Evolutionary conservation across 1,140 invertebrate genomes (phyloP).

Genomic region (Zaprionus lachaisei): DNA sequence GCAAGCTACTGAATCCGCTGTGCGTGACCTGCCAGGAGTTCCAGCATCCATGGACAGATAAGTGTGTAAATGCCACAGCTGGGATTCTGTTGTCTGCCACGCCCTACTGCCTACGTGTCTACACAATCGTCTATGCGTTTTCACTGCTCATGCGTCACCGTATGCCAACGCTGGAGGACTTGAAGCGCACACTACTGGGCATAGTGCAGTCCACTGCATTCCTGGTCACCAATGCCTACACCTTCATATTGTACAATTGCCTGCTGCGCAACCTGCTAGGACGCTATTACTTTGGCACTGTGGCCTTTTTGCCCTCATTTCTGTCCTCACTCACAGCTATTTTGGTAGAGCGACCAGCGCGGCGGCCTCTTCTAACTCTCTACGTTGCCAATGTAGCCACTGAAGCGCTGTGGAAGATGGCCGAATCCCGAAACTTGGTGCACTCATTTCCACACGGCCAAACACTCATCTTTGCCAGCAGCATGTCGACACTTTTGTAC

Average conservation of each 20-base stretch:
- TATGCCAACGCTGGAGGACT: slow-evolving; percentile 87
- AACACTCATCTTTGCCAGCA: slow-evolving; percentile 87
- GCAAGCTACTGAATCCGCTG: slow-evolving; percentile 86
- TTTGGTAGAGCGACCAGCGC: slow-evolving; percentile 90
- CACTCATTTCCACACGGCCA: slow-evolving; percentile 88
- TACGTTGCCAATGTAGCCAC: slow-evolving; percentile 94
- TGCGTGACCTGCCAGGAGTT: slow-evolving; percentile 88
- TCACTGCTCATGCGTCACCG: slow-evolving; percentile 89
- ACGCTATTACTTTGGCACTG: slow-evolving; percentile 88
- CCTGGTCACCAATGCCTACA: slow-evolving; percentile 90
- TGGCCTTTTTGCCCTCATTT: slow-evolving; percentile 90
- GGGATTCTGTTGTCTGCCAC: slow-evolving; percentile 88
- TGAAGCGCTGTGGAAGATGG: slow-evolving; percentile 91
- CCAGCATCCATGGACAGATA: slow-evolving; percentile 92
- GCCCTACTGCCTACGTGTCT: slow-evolving; percentile 90
- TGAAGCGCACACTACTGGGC: slow-evolving; percentile 88
- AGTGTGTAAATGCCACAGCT: slow-evolving; percentile 88
- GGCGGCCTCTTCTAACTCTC: slow-evolving; percentile 89
- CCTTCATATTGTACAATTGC: slow-evolving; percentile 90
- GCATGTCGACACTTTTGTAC: slow-evolving; percentile 87
- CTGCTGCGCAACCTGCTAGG: slow-evolving; percentile 88
- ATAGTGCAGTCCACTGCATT: slow-evolving; percentile 91
- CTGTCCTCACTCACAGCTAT: slow-evolving; percentile 90
- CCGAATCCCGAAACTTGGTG: slow-evolving; percentile 87
- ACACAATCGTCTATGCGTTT: slow-evolving; percentile 91